Percentiles rank a stretch among this genome's conserved stretches.
phyloP scores from a whole-genome alignment of 2,797 vertebrate genomes.

The Oophaga sylvatica region DNA sequence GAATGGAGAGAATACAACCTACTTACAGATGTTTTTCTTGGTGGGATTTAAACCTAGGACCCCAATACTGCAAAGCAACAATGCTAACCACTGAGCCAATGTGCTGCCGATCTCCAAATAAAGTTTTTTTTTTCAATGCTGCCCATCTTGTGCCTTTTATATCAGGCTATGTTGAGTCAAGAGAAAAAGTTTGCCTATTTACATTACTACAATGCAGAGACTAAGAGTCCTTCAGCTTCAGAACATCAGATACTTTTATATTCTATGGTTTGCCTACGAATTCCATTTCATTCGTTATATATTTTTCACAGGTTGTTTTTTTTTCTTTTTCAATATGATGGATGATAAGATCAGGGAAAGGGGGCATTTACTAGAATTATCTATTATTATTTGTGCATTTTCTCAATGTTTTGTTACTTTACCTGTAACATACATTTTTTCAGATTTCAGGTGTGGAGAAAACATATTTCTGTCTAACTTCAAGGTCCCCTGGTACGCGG shows the following conservation, averaged over 20 bases:
- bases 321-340: not conserved
- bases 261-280: too few species aligned
- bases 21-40: too few species aligned
- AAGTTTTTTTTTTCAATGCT: too few species aligned
- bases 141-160: too few species aligned
- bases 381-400: not conserved
- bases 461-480: constrained; percentile 7
- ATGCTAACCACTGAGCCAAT: too few species aligned
- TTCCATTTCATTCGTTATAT: not conserved
- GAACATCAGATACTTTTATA: not conserved
- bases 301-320: not conserved
- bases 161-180: too few species aligned
- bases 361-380: not conserved
- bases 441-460: constrained; percentile 28
- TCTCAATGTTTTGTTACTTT: not conserved
- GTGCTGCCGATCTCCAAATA: too few species aligned
- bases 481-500: constrained; percentile 1
- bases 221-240: not conserved
- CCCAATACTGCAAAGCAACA: too few species aligned
- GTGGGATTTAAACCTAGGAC: too few species aligned
- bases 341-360: not conserved
- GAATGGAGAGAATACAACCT: too few species aligned
- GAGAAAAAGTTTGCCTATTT: not conserved
- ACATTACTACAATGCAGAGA: not conserved
- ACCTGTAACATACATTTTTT: not conserved